Conservation (phyloP, 2,888 invertebrate genomes). For the Scaptomyza tumidula region DNA sequence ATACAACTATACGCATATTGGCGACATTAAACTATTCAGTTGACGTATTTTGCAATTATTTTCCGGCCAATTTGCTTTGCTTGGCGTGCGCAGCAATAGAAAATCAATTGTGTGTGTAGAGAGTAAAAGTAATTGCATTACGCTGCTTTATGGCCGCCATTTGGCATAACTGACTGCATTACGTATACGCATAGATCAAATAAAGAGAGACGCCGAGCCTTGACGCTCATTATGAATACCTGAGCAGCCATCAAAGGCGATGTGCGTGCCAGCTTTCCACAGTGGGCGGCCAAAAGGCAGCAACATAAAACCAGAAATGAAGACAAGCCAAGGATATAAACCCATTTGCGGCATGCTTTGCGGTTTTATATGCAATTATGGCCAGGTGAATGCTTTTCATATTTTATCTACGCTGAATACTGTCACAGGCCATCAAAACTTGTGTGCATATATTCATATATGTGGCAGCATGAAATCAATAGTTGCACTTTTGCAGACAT, state of each 20-base stretch:
- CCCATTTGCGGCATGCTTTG: conserved; percentile 46
- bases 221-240: conserved; percentile 43
- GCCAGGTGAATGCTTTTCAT: conserved; percentile 52
- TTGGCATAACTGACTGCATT: conserved; percentile 23
- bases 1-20: conserved; percentile 18
- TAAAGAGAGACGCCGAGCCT: conserved; percentile 11
- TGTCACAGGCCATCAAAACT: conserved; percentile 4
- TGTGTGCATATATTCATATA: neutral
- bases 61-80: conserved; percentile 72
- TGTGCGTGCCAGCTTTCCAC: conserved; percentile 6
- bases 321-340: conserved; percentile 21
- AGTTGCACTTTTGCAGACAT: conserved; percentile 16
- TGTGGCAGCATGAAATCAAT: conserved; percentile 37
- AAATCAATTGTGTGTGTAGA: conserved; percentile 74
- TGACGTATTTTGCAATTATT: conserved; percentile 72
- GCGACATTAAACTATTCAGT: conserved; percentile 47
- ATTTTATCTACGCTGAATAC: conserved; percentile 43
- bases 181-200: conserved; percentile 18
- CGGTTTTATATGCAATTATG: conserved; percentile 68
- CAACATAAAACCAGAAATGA: neutral
- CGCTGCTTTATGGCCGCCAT: conserved; percentile 29
- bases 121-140: conserved; percentile 66
- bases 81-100: conserved; percentile 56
- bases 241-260: conserved; percentile 32
- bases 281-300: neutral